Conservation (phyloP, 2,888 invertebrate genomes). For the Antitype chi region DNA sequence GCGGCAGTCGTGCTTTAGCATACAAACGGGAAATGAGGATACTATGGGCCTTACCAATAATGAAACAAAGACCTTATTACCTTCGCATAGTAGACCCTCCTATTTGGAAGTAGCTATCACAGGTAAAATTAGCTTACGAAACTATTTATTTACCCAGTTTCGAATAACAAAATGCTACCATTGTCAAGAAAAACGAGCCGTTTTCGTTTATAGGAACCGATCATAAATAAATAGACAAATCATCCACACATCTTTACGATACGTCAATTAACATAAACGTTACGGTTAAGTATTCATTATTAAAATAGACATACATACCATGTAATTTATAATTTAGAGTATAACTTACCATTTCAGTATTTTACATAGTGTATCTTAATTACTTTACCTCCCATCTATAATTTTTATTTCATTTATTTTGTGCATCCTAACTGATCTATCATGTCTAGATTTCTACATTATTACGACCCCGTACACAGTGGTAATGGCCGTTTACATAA, state of each 20-base stretch:
- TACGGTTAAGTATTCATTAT: neutral
- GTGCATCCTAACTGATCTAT: slow-evolving; percentile 46
- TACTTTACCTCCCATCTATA: slow-evolving; percentile 16
- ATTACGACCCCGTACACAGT: slow-evolving; percentile 25
- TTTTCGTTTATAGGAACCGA: too few relatives aligned
- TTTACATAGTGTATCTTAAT: slow-evolving; percentile 19
- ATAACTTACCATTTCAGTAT: slow-evolving; percentile 18
- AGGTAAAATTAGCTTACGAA: too few relatives aligned
- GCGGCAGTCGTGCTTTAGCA: too few relatives aligned
- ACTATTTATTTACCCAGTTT: too few relatives aligned
- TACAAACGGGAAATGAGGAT: too few relatives aligned
- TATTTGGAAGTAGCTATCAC: too few relatives aligned
- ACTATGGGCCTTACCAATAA: too few relatives aligned
- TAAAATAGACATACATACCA: slow-evolving; percentile 5
- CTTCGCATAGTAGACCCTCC: too few relatives aligned
- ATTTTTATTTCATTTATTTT: slow-evolving; percentile 31
- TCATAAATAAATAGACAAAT: neutral
- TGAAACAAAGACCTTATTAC: too few relatives aligned
- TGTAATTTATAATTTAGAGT: slow-evolving; percentile 14
- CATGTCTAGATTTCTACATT: slow-evolving; percentile 53
- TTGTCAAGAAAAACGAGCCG: too few relatives aligned
- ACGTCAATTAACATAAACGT: neutral
- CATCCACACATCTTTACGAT: neutral
- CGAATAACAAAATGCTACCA: too few relatives aligned
- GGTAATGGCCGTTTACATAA: slow-evolving; percentile 14